Percentiles rank a stretch among this genome's conserved stretches.
These are phyloP conservation scores for Criorhina ranunculi DNA, from an alignment of 2,888 invertebrate species.

Conservation along the genomic window DNA sequence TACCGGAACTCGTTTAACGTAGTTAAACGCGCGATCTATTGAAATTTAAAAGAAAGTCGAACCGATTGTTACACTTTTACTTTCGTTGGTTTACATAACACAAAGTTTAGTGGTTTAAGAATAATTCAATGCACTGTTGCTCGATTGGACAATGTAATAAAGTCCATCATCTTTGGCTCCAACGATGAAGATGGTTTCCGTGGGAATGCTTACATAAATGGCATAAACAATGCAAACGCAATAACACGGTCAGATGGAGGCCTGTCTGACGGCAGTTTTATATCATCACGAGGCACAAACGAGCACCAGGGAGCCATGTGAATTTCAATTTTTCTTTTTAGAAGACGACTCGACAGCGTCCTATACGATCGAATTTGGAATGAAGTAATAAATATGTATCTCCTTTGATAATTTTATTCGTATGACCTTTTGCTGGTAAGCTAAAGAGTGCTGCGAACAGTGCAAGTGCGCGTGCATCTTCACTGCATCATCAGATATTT, in stretches of 20 bases:
- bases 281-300: conserved; percentile 15
- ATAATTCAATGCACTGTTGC: conserved; percentile 33
- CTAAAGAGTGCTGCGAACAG: conserved; percentile 37
- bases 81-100: conserved; percentile 66
- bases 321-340: conserved; percentile 34
- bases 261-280: conserved; percentile 14
- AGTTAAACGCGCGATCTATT: not conserved
- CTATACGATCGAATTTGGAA: conserved; percentile 68
- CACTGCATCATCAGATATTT: conserved; percentile 59
- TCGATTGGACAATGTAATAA: conserved; percentile 18
- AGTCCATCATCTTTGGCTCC: conserved; percentile 29
- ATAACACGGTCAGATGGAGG: conserved; percentile 63
- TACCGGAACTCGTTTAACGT: conserved; percentile 22
- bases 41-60: conserved; percentile 48
- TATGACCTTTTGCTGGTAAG: conserved; percentile 74
- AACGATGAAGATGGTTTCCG: conserved; percentile 39
- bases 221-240: conserved; percentile 63
- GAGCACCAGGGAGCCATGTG: conserved; percentile 32
- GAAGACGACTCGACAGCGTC: conserved; percentile 25
- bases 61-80: conserved; percentile 71
- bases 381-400: conserved; percentile 75
- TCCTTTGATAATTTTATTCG: conserved; percentile 75
- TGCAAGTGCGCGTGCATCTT: conserved; percentile 68
- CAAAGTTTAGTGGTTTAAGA: conserved; percentile 31
- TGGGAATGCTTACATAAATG: conserved; percentile 57